Base-by-base conservation (phyloP, 2,797 vertebrate genomes). In the Poliocrania exsul region DNA sequence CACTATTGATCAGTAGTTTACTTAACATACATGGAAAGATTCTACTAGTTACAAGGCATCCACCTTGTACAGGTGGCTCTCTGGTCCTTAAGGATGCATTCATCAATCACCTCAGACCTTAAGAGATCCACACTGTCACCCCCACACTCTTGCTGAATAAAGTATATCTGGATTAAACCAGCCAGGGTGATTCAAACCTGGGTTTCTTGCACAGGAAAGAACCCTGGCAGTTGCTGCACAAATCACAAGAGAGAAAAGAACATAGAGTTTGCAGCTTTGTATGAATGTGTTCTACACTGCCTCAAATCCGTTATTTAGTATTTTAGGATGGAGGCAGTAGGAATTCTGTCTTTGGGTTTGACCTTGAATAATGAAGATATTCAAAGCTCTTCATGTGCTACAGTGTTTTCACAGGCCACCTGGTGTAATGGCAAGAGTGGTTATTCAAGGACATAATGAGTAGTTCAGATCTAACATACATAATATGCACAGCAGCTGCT, bases 351-450 rank as follows among this genome's bases (percentile, higher is more conserved):
- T 80, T 90, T 91, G 33, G 5, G 2, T 70, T 93, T 86, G 61
- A 95, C 84, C 75, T 56, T 79, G 60, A 82, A 66, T 73, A 10
- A 17, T 40, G 38, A 81, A 66, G 49, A 53, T 77, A 61, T 58
- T 80, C 60, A 72, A 54, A 88, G 57, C 50, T 69, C 33, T 80
- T 78, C 56, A 77, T 10, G n/a, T 83, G 88, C 80, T 77, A 6
- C 51, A 82, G 71, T 81, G 64, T 85, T 95, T 88, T 92, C 81
- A 85, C 67, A 87, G 84, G 83, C 60, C 74, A 80, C 93, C 92
- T 93, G 90, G 84, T 85, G 28, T 53, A 92, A 91, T 49, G 49
- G 46, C 60, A 90, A 61, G 49, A 84, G 70, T 67, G 46, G 64
- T 35, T 94, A 71, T 93, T 71, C 78, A 69, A 90, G 78, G 93